phyloP scores from a whole-genome alignment of 2,888 invertebrate genomes.

The Sminthurinus aureus region DNA sequence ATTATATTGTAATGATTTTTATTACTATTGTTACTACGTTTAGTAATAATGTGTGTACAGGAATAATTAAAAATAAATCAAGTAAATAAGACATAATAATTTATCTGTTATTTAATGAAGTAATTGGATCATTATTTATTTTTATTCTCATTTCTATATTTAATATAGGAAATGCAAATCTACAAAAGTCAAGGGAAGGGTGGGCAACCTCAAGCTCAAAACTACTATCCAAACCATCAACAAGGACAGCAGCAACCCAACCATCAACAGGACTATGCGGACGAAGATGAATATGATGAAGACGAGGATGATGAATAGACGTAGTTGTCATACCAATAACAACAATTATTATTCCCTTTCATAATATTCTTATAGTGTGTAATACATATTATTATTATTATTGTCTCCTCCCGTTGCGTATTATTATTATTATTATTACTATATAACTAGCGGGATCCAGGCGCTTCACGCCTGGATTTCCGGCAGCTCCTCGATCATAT shows the following conservation, averaged over 20 bases:
- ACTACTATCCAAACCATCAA: slow-evolving; percentile 51
- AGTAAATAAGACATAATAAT: neutral
- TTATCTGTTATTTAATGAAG: neutral
- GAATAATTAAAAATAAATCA: neutral
- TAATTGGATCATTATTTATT: neutral
- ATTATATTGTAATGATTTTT: neutral
- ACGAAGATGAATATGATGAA: slow-evolving; percentile 73
- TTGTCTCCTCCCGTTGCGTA: neutral
- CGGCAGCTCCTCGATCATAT: too few species aligned
- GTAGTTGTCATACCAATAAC: neutral
- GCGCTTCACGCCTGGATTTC: too few species aligned
- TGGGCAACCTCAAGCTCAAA: slow-evolving; percentile 64
- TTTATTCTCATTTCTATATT: slow-evolving; percentile 25
- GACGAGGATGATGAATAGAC: slow-evolving; percentile 66
- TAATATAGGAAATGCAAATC: slow-evolving; percentile 80
- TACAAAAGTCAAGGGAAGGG: slow-evolving; percentile 78
- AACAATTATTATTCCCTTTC: too few species aligned
- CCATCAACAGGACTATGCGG: slow-evolving; percentile 68
- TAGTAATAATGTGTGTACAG: neutral
- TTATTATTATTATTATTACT: neutral
- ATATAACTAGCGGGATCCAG: too few species aligned
- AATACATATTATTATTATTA: too few species aligned
- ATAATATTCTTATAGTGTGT: neutral
- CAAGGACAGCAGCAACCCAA: neutral
- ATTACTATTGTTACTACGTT: too few species aligned